Conservation (phyloP, 2,113 vertebrate species). For the Syngnathus scovelli region DNA sequence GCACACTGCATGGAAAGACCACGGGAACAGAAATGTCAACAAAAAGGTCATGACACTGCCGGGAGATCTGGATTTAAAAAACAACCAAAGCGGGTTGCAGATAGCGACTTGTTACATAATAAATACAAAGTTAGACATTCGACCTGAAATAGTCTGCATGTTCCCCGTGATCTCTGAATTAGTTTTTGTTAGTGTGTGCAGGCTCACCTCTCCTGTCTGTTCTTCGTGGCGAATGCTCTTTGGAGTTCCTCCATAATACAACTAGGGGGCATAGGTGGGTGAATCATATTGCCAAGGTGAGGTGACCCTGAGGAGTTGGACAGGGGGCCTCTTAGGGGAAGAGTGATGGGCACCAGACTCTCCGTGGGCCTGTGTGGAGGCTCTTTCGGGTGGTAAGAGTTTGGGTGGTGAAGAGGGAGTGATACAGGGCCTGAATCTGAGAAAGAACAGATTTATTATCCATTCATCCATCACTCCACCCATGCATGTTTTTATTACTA, state of each 20-base stretch:
- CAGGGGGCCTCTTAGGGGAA: slow-evolving; percentile 74
- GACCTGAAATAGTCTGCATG: neutral
- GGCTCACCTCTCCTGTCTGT: slow-evolving; percentile 88
- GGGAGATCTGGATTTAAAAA: neutral
- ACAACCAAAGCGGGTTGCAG: neutral
- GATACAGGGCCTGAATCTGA: slow-evolving; percentile 74
- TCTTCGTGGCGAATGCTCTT: slow-evolving; percentile 91
- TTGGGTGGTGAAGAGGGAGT: slow-evolving; percentile 70
- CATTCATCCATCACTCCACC: no score
- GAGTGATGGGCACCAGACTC: slow-evolving; percentile 57
- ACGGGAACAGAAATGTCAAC: neutral
- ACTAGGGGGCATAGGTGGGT: slow-evolving; percentile 90
- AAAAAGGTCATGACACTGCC: neutral
- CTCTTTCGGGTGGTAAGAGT: slow-evolving; percentile 74
- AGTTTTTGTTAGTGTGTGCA: neutral
- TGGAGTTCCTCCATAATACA: slow-evolving; percentile 97
- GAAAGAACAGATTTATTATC: neutral
- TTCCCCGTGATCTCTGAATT: neutral
- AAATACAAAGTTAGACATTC: neutral
- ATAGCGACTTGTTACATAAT: no score
- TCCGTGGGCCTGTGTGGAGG: slow-evolving; percentile 74
- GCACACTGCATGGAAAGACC: slow-evolving; percentile 72
- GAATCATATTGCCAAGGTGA: slow-evolving; percentile 81
- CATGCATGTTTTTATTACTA: neutral
- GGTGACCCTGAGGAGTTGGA: slow-evolving; percentile 82